These are phyloP conservation scores for Brachymystax lenok DNA, from an alignment of 2,797 vertebrate species.

Conservation along the genomic window DNA sequence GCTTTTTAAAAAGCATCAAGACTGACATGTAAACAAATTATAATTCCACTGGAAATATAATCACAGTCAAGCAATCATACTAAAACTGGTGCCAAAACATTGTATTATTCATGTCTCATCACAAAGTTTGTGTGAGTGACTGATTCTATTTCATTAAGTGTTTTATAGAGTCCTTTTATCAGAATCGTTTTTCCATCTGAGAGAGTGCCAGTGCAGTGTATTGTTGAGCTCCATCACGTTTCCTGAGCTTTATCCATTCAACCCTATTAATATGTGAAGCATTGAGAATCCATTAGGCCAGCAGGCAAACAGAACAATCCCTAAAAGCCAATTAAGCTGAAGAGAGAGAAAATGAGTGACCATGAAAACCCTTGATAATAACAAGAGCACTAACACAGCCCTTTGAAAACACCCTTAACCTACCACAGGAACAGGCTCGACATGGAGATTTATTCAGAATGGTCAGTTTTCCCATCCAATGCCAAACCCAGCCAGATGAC, in stretches of 20 bases:
- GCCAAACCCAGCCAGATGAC: neutral
- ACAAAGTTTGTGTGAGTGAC: neutral
- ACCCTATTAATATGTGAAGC: neutral
- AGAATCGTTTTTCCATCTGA: conserved; percentile 12
- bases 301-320: conserved; percentile 14
- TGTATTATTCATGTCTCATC: neutral
- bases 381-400: neutral
- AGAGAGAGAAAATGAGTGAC: conserved; percentile 2
- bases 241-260: conserved; percentile 17
- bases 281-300: conserved; percentile 19
- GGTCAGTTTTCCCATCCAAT: neutral
- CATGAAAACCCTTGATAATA: neutral
- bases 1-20: neutral
- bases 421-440: neutral
- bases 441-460: conserved; percentile 4
- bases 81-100: neutral
- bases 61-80: neutral
- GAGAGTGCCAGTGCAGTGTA: conserved; percentile 11
- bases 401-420: neutral
- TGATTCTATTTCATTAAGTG: neutral
- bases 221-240: conserved; percentile 14
- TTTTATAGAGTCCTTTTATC: conserved; percentile 2
- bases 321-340: conserved; percentile 8
- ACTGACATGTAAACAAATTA: neutral
- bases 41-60: neutral